Base-by-base conservation (phyloP, 2,113 vertebrate species). In the Ammospiza nelsoni region DNA sequence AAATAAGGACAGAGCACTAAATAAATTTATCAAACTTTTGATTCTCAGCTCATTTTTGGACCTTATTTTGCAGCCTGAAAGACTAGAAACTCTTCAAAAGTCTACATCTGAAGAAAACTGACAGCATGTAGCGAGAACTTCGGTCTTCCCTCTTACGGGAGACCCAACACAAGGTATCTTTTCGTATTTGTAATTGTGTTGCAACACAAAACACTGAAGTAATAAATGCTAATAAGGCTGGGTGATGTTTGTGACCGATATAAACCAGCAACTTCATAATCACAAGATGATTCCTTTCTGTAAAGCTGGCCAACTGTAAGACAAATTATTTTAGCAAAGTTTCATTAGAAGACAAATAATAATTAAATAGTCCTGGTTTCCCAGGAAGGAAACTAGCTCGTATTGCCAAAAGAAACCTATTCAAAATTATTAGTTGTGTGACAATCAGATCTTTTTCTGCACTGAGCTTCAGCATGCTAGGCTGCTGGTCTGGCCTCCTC, bases 401-500 rank as follows among this genome's bases (percentile, higher is more conserved):
- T 15, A 46, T 31, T 62, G 43, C 39, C 74, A 87, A 51, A 63
- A 87, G n/a, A 88, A 96, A 89, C 33, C 61, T 71, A 72, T 92
- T 81, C 48, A 80, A 87, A 87, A 63, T 74, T 81, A 87, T n/a
- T 44, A 86, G 67, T 74, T 93, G 66, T 65, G 84, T 65, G 82
- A 95, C 87, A 97, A 90, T 74, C 55, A 62, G 67, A 41, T 84
- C 89, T 91, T 97, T 97, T 96, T 72, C 94, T 93, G 78, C 71
- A 78, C 79, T 89, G 41, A 88, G 76, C 68, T 95, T 94, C 94
- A 92, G 89, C 58, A 69, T 31, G 92, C 84, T 87, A 86, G 86
- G 86, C 94, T 96, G 85, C 94, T 95, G 84, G 91, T 94, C 93
- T 96, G 95, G 88, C 83, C 87, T 93, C 92, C 89, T 94, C 92